Conservation (phyloP, 2,797 vertebrate species). For the Microctenopoma lineatum region DNA sequence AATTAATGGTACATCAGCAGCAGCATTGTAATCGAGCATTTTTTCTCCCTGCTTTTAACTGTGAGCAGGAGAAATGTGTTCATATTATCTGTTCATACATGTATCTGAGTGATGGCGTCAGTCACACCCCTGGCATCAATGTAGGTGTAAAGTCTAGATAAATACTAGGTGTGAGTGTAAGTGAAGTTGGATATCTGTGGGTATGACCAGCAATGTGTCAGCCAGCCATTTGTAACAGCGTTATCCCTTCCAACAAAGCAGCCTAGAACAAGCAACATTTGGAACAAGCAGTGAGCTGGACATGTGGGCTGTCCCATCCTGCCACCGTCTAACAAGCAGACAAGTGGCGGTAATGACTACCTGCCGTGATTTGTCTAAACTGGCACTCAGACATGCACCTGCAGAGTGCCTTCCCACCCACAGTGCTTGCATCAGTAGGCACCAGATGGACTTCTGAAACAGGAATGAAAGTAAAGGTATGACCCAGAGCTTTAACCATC, state of each 20-base stretch:
- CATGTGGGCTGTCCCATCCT: conserved; percentile 43
- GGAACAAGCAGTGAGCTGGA: conserved; percentile 42
- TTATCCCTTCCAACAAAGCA: conserved; percentile 36
- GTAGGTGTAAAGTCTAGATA: background rate
- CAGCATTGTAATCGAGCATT: no score
- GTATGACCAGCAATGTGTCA: conserved; percentile 20
- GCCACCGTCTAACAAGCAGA: conserved; percentile 59
- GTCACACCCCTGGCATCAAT: background rate
- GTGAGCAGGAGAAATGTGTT: background rate
- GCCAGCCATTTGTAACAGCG: conserved; percentile 30
- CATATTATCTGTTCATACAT: background rate
- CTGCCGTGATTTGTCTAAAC: conserved; percentile 49
- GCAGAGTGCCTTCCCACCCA: conserved; percentile 51
- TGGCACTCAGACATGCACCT: conserved; percentile 63
- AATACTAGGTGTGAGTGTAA: background rate
- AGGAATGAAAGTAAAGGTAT: conserved; percentile 17
- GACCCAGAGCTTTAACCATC: conserved; percentile 45
- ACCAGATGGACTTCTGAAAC: conserved; percentile 56
- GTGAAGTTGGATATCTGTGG: background rate
- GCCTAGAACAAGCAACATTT: conserved; percentile 57
- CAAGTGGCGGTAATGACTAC: conserved; percentile 62
- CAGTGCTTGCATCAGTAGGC: conserved; percentile 43
- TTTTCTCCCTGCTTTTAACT: no score
- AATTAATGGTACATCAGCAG: no score
- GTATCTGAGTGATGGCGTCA: background rate